Base-by-base conservation (phyloP, 2,113 vertebrate genomes). In the Rutilus rutilus region DNA sequence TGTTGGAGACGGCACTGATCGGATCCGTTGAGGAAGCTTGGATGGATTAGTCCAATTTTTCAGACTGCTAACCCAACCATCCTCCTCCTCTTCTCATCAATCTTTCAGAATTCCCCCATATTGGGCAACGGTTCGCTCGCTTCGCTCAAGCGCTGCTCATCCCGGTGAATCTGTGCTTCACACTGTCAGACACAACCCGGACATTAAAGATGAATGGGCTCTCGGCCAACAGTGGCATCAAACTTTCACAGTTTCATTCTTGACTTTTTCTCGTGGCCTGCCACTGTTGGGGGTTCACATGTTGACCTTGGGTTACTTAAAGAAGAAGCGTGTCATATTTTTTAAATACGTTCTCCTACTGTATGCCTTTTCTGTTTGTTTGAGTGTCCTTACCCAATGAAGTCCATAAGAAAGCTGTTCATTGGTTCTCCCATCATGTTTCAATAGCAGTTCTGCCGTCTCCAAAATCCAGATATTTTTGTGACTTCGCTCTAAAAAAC, bases 61-160 rank as follows among this genome's bases (percentile, higher is more conserved):
- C 89, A 93, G 91, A 88, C 90, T 93, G 92, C 90, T 86, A 83
- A 92, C 91, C 57, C 86, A 89, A 90, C 91, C 90, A 91, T 91
- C 89, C 88, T 87, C 80, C 77, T 89, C 86, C 91, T 92, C 91
- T 88, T 74, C 91, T 95, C 94, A 95, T 96, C 95, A 94, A 94
- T 95, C 94, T 95, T 96, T 95, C 91, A 95, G 89, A 89, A 90
- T 88, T 90, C 90, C 90, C 88, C 87, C 54, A 69, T 90, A 91
- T 93, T 93, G 92, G 88, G 89, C 92, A 92, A 87, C 90, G 92
- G 90, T 88, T 92, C 90, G 86, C 83, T 79, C 80, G 50, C 69
- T 82, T 87, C 50, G 85, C 76, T 92, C 87, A 57, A 83, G 69
- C 87, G 27, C 57, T 85, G 79, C 86, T 80, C 77, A 67, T 39